Percentiles rank a stretch among this genome's conserved stretches.
phyloP scores from a whole-genome alignment of 2,113 vertebrate species.

The Platysteira castanea region DNA sequence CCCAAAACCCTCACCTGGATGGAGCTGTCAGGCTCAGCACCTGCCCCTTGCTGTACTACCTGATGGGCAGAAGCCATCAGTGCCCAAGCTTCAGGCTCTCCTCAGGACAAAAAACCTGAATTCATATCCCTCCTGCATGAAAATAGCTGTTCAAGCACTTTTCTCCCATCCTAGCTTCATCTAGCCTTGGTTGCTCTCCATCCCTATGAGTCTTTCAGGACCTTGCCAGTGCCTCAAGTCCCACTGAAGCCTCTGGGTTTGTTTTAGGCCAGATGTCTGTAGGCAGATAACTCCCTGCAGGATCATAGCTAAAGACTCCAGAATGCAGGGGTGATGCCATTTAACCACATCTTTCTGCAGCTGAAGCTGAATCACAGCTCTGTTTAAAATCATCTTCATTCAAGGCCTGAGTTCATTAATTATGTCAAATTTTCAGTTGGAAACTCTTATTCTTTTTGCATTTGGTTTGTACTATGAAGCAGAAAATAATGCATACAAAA shows the following conservation, averaged over 20 bases:
- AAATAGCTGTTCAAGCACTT: not conserved
- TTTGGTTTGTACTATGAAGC: not conserved
- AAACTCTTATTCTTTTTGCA: not conserved
- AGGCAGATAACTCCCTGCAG: not conserved
- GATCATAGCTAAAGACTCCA: not conserved
- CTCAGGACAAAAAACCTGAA: not conserved
- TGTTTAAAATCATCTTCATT: not conserved
- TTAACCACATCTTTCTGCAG: not conserved
- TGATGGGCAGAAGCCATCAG: not conserved
- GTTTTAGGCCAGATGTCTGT: not conserved
- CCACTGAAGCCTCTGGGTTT: not conserved
- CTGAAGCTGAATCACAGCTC: not conserved
- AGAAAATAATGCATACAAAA: not conserved
- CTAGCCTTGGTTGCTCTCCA: not conserved
- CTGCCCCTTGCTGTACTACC: not conserved
- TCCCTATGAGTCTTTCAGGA: not conserved
- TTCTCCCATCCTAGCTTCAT: not conserved
- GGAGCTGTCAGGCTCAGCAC: not conserved
- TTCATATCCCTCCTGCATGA: not conserved
- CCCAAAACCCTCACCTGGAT: not conserved
- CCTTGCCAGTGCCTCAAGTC: rapidly evolving
- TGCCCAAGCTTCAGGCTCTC: not conserved
- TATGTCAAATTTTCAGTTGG: not conserved
- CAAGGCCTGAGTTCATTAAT: not conserved
- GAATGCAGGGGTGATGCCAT: not conserved